A percentile compares a stretch with the other conserved stretches of the same genome.
Conservation (phyloP, 2,888 invertebrate genomes). For the Xanthia togata region DNA sequence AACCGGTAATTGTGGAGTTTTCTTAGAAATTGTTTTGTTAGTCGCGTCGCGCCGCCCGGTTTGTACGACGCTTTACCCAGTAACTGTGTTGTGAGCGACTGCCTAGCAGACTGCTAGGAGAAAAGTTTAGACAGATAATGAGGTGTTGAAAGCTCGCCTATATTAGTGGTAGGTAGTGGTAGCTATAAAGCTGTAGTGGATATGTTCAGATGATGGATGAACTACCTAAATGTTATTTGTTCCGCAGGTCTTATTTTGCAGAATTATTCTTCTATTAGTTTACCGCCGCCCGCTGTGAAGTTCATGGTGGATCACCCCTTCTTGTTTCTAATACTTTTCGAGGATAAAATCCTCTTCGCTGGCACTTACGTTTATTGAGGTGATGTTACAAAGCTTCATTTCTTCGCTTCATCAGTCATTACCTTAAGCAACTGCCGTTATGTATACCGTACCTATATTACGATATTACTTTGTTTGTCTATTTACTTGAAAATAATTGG, state of each 20-base stretch:
- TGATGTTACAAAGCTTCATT: conserved; percentile 36
- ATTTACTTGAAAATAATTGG: background rate
- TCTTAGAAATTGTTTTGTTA: no score
- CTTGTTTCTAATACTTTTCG: conserved; percentile 59
- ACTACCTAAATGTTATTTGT: conserved; percentile 42
- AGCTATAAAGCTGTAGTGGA: background rate
- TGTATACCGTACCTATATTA: background rate
- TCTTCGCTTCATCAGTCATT: conserved; percentile 25
- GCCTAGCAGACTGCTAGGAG: background rate
- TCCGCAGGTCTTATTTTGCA: conserved; percentile 48
- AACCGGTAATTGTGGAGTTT: no score
- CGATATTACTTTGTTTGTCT: background rate
- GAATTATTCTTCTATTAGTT: conserved; percentile 33
- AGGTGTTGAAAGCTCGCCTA: background rate
- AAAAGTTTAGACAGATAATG: background rate
- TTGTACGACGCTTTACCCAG: background rate
- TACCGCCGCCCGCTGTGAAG: conserved; percentile 33
- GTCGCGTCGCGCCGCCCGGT: no score
- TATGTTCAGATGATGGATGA: conserved; percentile 10
- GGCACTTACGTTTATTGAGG: conserved; percentile 60
- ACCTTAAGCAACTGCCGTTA: conserved; percentile 1
- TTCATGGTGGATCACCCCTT: conserved; percentile 65
- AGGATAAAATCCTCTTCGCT: conserved; percentile 63
- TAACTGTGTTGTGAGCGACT: no score
- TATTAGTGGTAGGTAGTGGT: background rate